Conservation (phyloP, 2,797 vertebrate species). For the Tenualosa thibaudeaui region DNA sequence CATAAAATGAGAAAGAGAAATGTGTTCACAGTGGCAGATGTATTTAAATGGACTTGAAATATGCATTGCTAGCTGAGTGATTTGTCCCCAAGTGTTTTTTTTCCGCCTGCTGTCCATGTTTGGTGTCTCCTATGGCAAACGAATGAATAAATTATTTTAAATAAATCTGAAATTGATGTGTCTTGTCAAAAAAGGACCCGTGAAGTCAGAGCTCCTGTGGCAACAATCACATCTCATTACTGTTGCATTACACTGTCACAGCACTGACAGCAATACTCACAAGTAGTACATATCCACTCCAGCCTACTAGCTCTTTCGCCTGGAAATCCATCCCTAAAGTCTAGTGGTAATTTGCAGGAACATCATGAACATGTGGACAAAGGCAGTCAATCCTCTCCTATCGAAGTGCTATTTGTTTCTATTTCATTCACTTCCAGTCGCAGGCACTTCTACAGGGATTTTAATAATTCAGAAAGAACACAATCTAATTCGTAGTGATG, state of each 20-base stretch:
- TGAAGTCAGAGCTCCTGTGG: slow-evolving; percentile 14
- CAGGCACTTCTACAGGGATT: slow-evolving; percentile 58
- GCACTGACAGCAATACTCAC: slow-evolving; percentile 15
- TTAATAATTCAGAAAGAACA: slow-evolving; percentile 72
- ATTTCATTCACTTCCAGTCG: slow-evolving; percentile 7
- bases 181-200: slow-evolving; percentile 18
- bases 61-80: background rate
- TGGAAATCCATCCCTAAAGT: background rate
- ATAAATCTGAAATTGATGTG: slow-evolving; percentile 21
- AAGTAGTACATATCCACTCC: slow-evolving; percentile 2
- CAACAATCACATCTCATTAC: slow-evolving; percentile 20
- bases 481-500: slow-evolving; percentile 72
- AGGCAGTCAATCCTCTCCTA: background rate
- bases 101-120: background rate
- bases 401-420: slow-evolving; percentile 27
- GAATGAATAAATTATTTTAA: slow-evolving; percentile 24
- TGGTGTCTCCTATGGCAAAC: background rate
- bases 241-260: slow-evolving; percentile 1
- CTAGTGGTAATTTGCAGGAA: background rate
- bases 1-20: background rate
- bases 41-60: background rate
- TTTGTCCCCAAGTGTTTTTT: background rate
- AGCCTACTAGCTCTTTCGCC: background rate
- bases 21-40: background rate
- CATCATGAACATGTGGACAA: background rate